Evolutionary conservation across 2,888 invertebrate species (phyloP).

Genomic region (Athripsodes cinereus): DNA sequence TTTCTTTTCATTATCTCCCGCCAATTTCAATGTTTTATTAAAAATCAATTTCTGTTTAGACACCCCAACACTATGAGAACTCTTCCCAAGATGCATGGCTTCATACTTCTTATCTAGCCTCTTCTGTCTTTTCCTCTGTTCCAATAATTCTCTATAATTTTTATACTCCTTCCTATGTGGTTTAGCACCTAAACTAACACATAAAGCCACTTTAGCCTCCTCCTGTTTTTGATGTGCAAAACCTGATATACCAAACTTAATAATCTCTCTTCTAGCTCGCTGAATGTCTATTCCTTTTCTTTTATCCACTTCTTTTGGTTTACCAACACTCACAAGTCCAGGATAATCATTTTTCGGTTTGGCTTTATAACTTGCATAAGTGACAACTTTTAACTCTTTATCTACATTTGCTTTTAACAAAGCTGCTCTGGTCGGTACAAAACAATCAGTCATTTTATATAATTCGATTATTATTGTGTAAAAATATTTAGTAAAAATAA

Average conservation of each 20-base stretch:
- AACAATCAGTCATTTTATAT: slow-evolving; percentile 11
- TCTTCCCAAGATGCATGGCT: slow-evolving; percentile 52
- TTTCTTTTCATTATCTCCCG: slow-evolving; percentile 40
- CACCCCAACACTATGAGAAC: slow-evolving; percentile 50
- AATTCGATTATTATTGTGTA: background rate
- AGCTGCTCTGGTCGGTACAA: slow-evolving; percentile 15
- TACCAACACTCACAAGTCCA: background rate
- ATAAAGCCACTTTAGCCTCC: slow-evolving; percentile 70
- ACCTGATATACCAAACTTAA: slow-evolving; percentile 78
- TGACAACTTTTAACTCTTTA: slow-evolving; percentile 19
- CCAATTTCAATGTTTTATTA: slow-evolving; percentile 43
- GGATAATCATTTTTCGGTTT: slow-evolving; percentile 6
- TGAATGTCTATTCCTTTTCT: slow-evolving; percentile 63
- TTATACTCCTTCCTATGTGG: slow-evolving; percentile 61
- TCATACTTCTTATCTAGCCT: slow-evolving; percentile 43
- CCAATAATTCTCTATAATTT: slow-evolving; percentile 69
- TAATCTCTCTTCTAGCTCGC: slow-evolving; percentile 70
- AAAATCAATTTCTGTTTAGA: slow-evolving; percentile 49
- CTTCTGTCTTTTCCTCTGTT: slow-evolving; percentile 54
- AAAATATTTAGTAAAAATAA: background rate
- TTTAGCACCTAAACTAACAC: slow-evolving; percentile 76
- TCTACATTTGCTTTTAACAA: slow-evolving; percentile 10
- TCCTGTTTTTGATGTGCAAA: slow-evolving; percentile 64
- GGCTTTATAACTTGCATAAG: slow-evolving; percentile 18
- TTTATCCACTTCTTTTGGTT: slow-evolving; percentile 27